Evolutionary conservation across 2,113 vertebrate genomes (phyloP).

Genomic region (Blennius ocellaris): DNA sequence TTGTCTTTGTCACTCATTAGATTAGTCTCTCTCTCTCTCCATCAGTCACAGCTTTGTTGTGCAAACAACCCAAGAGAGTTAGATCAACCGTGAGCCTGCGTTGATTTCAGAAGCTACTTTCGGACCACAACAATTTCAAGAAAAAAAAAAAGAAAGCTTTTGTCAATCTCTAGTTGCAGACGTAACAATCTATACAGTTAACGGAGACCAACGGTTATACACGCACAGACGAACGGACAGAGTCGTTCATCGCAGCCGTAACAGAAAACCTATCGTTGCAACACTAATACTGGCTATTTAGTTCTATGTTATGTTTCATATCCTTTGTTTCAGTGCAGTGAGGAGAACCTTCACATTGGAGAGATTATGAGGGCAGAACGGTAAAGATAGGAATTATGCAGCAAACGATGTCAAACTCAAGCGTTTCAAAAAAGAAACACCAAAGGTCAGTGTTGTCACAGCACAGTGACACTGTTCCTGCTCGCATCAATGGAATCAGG

Average conservation of each 20-base stretch:
- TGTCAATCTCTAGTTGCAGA: slow-evolving; percentile 40
- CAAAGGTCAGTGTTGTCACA: neutral
- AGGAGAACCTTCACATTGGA: slow-evolving; percentile 25
- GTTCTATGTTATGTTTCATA: slow-evolving; percentile 29
- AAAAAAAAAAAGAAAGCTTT: neutral
- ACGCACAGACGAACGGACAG: slow-evolving; percentile 39
- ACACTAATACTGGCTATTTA: slow-evolving; percentile 34
- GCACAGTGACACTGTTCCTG: neutral
- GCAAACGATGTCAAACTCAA: slow-evolving; percentile 28
- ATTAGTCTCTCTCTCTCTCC: slow-evolving; percentile 46
- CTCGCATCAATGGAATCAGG: neutral
- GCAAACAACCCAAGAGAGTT: slow-evolving; percentile 66
- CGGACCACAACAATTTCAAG: slow-evolving; percentile 5
- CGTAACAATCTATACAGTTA: slow-evolving; percentile 34
- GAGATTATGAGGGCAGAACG: slow-evolving; percentile 15
- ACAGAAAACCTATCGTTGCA: slow-evolving; percentile 40
- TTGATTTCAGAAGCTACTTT: slow-evolving; percentile 36
- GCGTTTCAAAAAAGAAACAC: slow-evolving; percentile 26
- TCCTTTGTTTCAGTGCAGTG: slow-evolving; percentile 35
- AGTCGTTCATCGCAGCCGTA: slow-evolving; percentile 16
- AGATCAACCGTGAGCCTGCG: slow-evolving; percentile 34
- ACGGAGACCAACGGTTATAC: slow-evolving; percentile 37
- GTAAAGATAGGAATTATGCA: slow-evolving; percentile 21
- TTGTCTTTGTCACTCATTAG: slow-evolving; percentile 1
- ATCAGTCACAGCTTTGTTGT: slow-evolving; percentile 50